phyloP scores from a whole-genome alignment of 1,140 invertebrate species.

The Lysiphlebus fabarum region DNA sequence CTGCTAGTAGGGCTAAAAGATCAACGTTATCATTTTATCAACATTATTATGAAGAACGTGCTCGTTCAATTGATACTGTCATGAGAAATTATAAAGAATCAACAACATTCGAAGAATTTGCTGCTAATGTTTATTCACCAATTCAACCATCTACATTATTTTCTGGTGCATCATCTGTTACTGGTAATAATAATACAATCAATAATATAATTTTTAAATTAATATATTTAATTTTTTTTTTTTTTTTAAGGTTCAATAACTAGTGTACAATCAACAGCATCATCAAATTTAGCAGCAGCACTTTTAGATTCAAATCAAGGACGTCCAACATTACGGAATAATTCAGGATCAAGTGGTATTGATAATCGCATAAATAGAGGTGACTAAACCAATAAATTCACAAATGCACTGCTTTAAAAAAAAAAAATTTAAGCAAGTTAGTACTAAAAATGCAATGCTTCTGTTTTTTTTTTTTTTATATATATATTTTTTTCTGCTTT shows the following conservation, averaged over 20 bases:
- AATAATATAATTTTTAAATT: constrained; percentile 1
- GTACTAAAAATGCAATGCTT: constrained; percentile 28
- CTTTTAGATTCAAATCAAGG: constrained; percentile 56
- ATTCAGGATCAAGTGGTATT: constrained; percentile 41
- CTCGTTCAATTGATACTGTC: constrained; percentile 82
- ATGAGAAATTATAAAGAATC: constrained; percentile 83
- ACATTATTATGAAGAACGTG: constrained; percentile 89
- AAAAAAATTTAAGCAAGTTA: constrained; percentile 34
- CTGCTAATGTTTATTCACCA: constrained; percentile 80
- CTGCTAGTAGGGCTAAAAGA: constrained; percentile 87
- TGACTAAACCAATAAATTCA: constrained; percentile 45
- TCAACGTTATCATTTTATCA: constrained; percentile 85
- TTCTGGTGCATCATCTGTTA: constrained; percentile 49
- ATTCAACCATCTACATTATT: constrained; percentile 60
- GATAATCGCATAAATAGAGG: constrained; percentile 54
- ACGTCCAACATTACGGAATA: constrained; percentile 43
- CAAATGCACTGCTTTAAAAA: constrained; percentile 41
- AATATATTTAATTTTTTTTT: constrained; percentile 23
- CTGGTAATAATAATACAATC: constrained; percentile 35
- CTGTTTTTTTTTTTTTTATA: constrained; percentile 22
- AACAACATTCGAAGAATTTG: constrained; percentile 90
- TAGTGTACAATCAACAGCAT: constrained; percentile 50
- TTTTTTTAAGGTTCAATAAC: constrained; percentile 47
- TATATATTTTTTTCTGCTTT: constrained; percentile 23
- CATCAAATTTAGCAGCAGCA: constrained; percentile 56